Conservation (phyloP, 2,888 invertebrate species). For the Falcaria lacertinaria region DNA sequence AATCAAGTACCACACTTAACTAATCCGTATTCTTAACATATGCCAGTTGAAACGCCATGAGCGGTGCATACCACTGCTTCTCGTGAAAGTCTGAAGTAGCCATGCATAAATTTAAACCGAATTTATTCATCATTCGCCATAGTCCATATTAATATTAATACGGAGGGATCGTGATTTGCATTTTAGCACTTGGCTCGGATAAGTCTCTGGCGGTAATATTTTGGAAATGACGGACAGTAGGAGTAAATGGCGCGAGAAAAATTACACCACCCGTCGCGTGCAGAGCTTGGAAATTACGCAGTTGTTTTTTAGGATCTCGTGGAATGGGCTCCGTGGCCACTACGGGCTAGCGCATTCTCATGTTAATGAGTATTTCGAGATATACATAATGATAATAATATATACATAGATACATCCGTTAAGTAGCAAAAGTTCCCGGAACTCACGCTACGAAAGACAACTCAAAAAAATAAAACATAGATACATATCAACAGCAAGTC, state of each 20-base stretch:
- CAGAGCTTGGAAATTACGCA: slow-evolving; percentile 45
- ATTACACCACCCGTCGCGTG: slow-evolving; percentile 51
- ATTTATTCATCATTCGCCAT: slow-evolving; percentile 36
- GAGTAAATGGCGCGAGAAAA: slow-evolving; percentile 73
- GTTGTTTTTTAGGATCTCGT: slow-evolving; percentile 16
- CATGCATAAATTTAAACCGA: slow-evolving; percentile 35
- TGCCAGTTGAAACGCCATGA: neutral
- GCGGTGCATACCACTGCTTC: slow-evolving; percentile 3
- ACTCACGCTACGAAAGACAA: too few relatives aligned
- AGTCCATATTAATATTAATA: slow-evolving; percentile 60
- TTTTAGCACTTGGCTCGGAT: slow-evolving; percentile 44
- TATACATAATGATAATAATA: too few relatives aligned
- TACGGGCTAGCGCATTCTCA: slow-evolving; percentile 23
- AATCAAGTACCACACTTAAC: neutral
- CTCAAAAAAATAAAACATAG: too few relatives aligned
- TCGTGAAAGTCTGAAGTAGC: slow-evolving; percentile 30
- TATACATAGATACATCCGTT: too few relatives aligned
- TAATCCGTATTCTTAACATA: slow-evolving; percentile 1
- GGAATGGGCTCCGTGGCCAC: slow-evolving; percentile 17
- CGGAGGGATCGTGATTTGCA: slow-evolving; percentile 57
- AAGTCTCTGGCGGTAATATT: slow-evolving; percentile 51
- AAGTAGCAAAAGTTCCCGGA: too few relatives aligned
- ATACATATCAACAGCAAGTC: too few relatives aligned
- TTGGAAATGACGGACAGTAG: slow-evolving; percentile 62
- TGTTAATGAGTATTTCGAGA: slow-evolving; percentile 17